Evolutionary conservation across 1,140 invertebrate species (phyloP), one percentile per base, ranked within the genome.

Genomic region (Rhizoglyphus robini): DNA sequence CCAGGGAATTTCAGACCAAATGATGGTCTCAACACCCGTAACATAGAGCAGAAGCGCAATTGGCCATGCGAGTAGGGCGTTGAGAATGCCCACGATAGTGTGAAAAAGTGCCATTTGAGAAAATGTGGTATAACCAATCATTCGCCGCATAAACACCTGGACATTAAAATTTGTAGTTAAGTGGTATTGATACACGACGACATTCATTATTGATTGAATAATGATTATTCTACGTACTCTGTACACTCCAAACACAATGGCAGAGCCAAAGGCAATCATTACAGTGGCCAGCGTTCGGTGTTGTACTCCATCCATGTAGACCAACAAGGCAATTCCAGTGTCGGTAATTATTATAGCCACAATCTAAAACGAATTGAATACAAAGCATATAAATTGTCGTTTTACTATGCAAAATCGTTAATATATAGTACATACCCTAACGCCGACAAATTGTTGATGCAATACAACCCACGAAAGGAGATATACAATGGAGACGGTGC

Each of bases 371-470:
- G 18, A 2, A 15, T 46, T 31, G 15, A 31, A 68, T 3, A 57
- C 48, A 4, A 25, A 31, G 20, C 5, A 11, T 11, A 54, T 20
- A 20, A 36, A 31, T 20, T 25, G 49, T 59, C 27, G 32, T 67
- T 30, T 25, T 27, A 15, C 11, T 8, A 30, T 15, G 31, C 1
- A 47, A 18, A n/a, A 2, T n/a, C n/a, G n/a, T n/a, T n/a, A n/a
- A n/a, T n/a, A n/a, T n/a, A 57, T 29, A 54, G 48, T 38, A 81
- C 85, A 86, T 78, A 96, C 92, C 79, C 91, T 80, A 18, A 95
- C 86, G 51, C 91, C 91, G 63, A 96, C 90, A 77, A 96, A 96
- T 74, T 96, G 90, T 73, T 96, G 88, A 73, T 96, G 91, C 46
- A 96, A 79, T 70, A 96, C 90, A 58, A 95, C 91, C 92, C 91